These are phyloP conservation scores for Passer domesticus DNA, from an alignment of 2,113 vertebrate genomes.

Conservation along the genomic window DNA sequence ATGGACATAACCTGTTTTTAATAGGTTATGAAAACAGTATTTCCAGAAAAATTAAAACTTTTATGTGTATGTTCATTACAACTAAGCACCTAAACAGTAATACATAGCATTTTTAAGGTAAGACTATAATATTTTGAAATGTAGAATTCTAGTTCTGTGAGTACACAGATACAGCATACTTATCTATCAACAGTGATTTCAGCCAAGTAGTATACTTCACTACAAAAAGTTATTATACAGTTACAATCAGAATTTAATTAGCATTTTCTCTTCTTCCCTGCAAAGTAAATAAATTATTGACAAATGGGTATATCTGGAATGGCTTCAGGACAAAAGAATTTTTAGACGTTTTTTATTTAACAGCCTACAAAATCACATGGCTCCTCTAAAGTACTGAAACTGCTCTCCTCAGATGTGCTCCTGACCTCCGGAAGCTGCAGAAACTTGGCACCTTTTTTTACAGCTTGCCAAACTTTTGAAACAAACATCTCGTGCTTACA, in stretches of 20 bases:
- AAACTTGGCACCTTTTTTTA: neutral
- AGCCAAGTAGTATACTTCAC: neutral
- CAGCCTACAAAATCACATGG: neutral
- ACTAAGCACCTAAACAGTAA: neutral
- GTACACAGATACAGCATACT: neutral
- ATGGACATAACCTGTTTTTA: neutral
- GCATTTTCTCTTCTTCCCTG: neutral
- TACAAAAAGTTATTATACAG: neutral
- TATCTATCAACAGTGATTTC: neutral
- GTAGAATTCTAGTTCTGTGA: neutral
- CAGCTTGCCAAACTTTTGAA: constrained; percentile 15
- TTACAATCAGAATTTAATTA: neutral
- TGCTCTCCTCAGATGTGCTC: neutral
- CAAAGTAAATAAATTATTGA: neutral
- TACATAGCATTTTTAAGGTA: neutral
- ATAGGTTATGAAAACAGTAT: neutral
- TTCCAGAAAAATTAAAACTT: neutral
- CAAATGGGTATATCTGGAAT: neutral
- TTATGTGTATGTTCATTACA: neutral
- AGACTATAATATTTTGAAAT: neutral
- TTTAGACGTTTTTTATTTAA: neutral
- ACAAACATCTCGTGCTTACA: neutral
- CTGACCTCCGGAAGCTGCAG: neutral
- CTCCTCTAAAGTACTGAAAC: neutral
- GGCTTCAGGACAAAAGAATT: neutral